A percentile compares a stretch with the other conserved stretches of the same genome.
These are phyloP conservation scores for Poecilia picta DNA, from an alignment of 2,797 vertebrate genomes.

Conservation along the genomic window DNA sequence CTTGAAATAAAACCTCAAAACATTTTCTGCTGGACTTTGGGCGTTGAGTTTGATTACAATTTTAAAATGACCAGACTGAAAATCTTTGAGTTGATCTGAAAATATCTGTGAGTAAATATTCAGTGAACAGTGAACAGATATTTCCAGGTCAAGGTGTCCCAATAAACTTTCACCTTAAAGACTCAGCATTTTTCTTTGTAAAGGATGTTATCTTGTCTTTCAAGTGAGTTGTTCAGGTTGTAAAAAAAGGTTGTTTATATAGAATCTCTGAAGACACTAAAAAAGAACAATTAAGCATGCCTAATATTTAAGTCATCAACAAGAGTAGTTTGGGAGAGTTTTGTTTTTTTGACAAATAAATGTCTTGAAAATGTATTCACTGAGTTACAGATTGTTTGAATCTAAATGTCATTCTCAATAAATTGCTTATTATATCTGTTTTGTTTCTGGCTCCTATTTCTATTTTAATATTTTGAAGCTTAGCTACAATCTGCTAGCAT, in stretches of 20 bases:
- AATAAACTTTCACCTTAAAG: too few species aligned
- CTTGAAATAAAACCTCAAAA: neutral
- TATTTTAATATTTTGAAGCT: neutral
- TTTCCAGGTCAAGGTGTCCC: too few species aligned
- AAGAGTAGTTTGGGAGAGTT: neutral
- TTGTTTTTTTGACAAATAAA: neutral
- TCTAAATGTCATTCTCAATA: too few species aligned
- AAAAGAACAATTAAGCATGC: neutral
- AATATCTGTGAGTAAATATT: too few species aligned
- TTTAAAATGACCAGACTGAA: neutral
- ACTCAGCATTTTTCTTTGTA: too few species aligned
- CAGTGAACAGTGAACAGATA: too few species aligned
- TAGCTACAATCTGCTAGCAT: neutral
- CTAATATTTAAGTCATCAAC: too few species aligned
- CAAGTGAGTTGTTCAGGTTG: too few species aligned
- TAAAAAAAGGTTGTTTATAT: neutral
- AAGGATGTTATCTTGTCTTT: too few species aligned
- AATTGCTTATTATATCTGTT: neutral
- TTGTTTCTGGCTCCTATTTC: slow-evolving; percentile 7
- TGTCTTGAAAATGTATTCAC: neutral
- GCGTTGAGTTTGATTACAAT: neutral
- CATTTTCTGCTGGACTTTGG: neutral
- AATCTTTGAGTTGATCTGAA: neutral
- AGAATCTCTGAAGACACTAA: neutral
- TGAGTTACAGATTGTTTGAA: too few species aligned